Percentiles rank a stretch among this genome's conserved stretches.
Conservation (phyloP, 2,888 invertebrate species). For the Tinea pellionella region DNA sequence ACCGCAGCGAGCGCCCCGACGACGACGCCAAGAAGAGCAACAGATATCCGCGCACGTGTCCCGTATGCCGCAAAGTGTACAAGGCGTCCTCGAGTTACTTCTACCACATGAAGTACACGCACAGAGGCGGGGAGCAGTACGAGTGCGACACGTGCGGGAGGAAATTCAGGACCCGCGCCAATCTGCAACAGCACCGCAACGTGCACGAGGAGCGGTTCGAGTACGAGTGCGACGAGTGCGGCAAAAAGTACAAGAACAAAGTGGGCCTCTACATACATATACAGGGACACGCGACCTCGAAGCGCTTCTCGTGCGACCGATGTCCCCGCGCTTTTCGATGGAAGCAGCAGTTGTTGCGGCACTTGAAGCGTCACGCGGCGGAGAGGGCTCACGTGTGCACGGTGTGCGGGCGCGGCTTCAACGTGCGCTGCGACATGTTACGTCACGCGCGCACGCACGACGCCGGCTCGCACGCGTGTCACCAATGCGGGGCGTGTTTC, state of each 20-base stretch:
- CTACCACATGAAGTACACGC: conserved; percentile 64
- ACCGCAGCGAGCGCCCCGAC: conserved; percentile 3
- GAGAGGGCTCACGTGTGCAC: conserved; percentile 46
- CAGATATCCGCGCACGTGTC: conserved; percentile 39
- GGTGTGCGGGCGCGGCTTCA: conserved; percentile 57
- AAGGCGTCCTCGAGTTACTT: conserved; percentile 56
- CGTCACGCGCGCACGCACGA: conserved; percentile 62
- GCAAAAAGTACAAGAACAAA: conserved; percentile 55
- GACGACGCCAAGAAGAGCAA: background rate
- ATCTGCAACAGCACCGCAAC: conserved; percentile 51
- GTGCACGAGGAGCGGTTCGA: conserved; percentile 51
- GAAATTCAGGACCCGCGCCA: conserved; percentile 49
- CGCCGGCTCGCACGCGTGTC: conserved; percentile 47
- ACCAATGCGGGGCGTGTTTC: conserved; percentile 51
- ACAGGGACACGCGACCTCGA: conserved; percentile 45
- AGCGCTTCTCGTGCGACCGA: conserved; percentile 29
- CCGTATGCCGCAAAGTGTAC: conserved; percentile 55
- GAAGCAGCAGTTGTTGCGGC: conserved; percentile 51
- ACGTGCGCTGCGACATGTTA: conserved; percentile 51
- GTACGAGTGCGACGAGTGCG: conserved; percentile 53
- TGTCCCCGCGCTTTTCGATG: conserved; percentile 56
- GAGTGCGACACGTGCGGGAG: conserved; percentile 58
- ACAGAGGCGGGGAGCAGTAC: conserved; percentile 54
- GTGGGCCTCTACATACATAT: conserved; percentile 62
- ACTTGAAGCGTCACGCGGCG: conserved; percentile 48